A percentile compares a stretch with the other conserved stretches of the same genome.
These are phyloP conservation scores for Ormyrus thymus DNA, from an alignment of 2,888 invertebrate species.

Conservation along the genomic window DNA sequence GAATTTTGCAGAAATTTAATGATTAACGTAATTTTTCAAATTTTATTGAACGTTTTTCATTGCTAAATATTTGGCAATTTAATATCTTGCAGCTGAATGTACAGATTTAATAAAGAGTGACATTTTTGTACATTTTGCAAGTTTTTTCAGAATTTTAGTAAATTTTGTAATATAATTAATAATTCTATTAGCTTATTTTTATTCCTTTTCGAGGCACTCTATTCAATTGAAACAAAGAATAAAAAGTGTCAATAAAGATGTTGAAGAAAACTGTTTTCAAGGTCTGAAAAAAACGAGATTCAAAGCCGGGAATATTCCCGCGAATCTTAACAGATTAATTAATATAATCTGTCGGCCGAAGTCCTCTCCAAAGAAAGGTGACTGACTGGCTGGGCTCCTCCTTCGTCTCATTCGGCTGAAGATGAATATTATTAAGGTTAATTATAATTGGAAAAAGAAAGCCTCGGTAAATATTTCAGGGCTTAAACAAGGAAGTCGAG, in stretches of 20 bases:
- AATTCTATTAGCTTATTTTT: no score
- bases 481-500: conserved; percentile 49
- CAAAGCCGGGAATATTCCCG: conserved; percentile 34
- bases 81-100: no score
- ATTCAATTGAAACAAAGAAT: background rate
- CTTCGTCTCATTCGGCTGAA: conserved; percentile 50
- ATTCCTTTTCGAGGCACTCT: background rate
- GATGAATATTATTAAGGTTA: conserved; percentile 70
- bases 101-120: no score
- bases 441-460: conserved; percentile 67
- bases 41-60: no score
- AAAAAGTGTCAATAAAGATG: conserved; percentile 32
- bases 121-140: no score
- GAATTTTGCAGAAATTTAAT: no score
- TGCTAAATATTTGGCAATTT: no score
- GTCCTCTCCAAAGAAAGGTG: conserved; percentile 15
- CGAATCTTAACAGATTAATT: conserved; percentile 65
- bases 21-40: no score
- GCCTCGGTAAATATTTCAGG: conserved; percentile 66
- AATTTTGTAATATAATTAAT: background rate
- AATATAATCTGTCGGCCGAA: conserved; percentile 64
- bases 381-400: conserved; percentile 22
- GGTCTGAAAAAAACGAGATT: conserved; percentile 20
- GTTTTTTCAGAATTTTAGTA: no score
- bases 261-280: conserved; percentile 34